Base-by-base conservation (phyloP, 2,888 invertebrate species). In the Campoplex nolae region DNA sequence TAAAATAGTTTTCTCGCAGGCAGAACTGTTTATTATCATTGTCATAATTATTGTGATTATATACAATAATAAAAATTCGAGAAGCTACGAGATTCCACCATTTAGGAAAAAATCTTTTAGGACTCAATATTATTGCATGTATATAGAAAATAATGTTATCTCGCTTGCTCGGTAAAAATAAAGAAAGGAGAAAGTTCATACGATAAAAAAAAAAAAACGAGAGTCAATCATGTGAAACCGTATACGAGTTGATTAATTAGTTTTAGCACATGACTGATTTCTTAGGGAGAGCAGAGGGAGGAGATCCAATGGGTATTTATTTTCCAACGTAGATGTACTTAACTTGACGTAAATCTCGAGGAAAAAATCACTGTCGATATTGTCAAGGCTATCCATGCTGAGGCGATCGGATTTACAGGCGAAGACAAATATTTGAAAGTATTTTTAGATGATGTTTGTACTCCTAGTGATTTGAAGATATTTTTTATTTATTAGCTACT, bases 291-390 rank as follows among this genome's bases (percentile, higher is more conserved):
- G 16, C 2, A 58, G 65, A 32, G n/a, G 23, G 35, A 73, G 11
- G 11, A n/a, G 51, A 51, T 73, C 76, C 54, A 18, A 16, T 51
- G 62, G 16, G 11, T 4, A 32, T 75, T 35, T 51, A 28, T 62
- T 56, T n/a, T 45, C 65, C 48, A 28, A 35, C 65, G 35, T 71
- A 45, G 38, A 83, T 85, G 86, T 93, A 93, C 93, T 93, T 93
- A 93, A 93, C 93, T 94, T 92, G 74, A 92, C 87, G 88, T 93
- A 91, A 88, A 94, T 90, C 79, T 93, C 91, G 75, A 93, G 89
- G 65, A 92, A 89, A 70, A 93, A 86, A 81, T 93, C 93, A 78
- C 90, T 92, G 70, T 93, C 93, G 86, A 93, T 90, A 88, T 91
- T 92, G 82, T 93, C 93, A 80, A 92, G 82, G 73, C 84, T 91